Percentiles rank a stretch among this genome's conserved stretches.
These are phyloP conservation scores for Clanis bilineata DNA, from an alignment of 2,888 invertebrate genomes.

Conservation along the genomic window DNA sequence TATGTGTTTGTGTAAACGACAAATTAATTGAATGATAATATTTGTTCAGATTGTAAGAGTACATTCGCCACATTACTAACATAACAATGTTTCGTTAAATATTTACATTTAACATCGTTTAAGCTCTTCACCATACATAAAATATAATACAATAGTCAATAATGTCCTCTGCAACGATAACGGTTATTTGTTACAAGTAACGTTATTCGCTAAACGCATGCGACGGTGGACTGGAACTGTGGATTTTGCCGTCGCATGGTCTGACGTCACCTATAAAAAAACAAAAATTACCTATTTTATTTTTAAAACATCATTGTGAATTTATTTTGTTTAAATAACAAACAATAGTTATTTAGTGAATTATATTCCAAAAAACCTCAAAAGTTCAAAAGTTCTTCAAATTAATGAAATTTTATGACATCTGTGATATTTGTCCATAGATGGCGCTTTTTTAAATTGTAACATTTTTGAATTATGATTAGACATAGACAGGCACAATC, in stretches of 20 bases:
- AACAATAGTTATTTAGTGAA: no score
- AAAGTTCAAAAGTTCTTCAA: no score
- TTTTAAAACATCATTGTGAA: not conserved
- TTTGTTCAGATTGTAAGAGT: not conserved
- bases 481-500: no score
- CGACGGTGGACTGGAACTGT: constrained; percentile 73
- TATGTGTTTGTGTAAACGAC: no score
- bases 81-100: not conserved
- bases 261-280: constrained; percentile 67
- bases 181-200: constrained; percentile 22
- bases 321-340: not conserved
- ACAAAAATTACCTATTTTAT: not conserved
- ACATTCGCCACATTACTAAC: not conserved
- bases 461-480: no score
- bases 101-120: constrained; percentile 2
- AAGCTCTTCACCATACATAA: constrained; percentile 22
- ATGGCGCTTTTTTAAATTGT: no score
- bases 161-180: constrained; percentile 18
- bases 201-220: constrained; percentile 56
- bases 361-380: no score
- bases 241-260: constrained; percentile 72
- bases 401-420: no score
- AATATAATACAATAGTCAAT: constrained; percentile 8
- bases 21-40: no score
- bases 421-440: no score